Percentiles rank a stretch among this genome's conserved stretches.
Evolutionary conservation across 2,888 invertebrate genomes (phyloP).

Genomic region (Pachliopta kotzebuea): DNA sequence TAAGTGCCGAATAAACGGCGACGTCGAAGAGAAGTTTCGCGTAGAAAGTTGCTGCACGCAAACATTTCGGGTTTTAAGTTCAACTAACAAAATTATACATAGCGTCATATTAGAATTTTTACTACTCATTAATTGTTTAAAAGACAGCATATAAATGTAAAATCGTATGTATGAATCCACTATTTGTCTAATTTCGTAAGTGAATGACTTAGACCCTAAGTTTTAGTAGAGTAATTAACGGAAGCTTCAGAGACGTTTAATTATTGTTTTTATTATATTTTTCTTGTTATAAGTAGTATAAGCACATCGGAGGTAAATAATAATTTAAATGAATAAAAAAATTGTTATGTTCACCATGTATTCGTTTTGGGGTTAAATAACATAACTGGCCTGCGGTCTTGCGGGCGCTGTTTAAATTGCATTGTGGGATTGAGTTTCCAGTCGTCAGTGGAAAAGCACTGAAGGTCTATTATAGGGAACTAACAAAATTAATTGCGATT

Average conservation of each 20-base stretch:
- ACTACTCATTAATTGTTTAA: neutral
- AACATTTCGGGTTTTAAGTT: neutral
- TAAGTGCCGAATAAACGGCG: slow-evolving; percentile 1
- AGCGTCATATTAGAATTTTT: slow-evolving; percentile 3
- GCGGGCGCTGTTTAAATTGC: slow-evolving; percentile 23
- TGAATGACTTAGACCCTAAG: neutral
- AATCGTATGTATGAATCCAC: neutral
- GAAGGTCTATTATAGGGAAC: slow-evolving; percentile 3
- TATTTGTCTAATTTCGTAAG: neutral
- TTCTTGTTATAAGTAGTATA: no score
- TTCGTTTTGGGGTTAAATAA: slow-evolving; percentile 8
- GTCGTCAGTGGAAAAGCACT: slow-evolving; percentile 10
- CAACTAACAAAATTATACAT: neutral
- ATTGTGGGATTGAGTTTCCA: slow-evolving; percentile 21
- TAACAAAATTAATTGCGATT: slow-evolving; percentile 17
- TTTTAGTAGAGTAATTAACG: no score
- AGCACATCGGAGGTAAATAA: no score
- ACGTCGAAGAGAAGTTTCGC: neutral
- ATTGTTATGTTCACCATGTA: neutral
- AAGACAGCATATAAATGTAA: neutral
- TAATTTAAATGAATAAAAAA: neutral
- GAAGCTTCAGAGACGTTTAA: no score
- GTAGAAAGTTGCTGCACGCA: neutral
- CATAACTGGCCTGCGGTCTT: slow-evolving; percentile 14
- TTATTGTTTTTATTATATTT: no score